Conservation (phyloP, 53 echinoderm and acorn worm genomes). For the Holothuria scabra region DNA sequence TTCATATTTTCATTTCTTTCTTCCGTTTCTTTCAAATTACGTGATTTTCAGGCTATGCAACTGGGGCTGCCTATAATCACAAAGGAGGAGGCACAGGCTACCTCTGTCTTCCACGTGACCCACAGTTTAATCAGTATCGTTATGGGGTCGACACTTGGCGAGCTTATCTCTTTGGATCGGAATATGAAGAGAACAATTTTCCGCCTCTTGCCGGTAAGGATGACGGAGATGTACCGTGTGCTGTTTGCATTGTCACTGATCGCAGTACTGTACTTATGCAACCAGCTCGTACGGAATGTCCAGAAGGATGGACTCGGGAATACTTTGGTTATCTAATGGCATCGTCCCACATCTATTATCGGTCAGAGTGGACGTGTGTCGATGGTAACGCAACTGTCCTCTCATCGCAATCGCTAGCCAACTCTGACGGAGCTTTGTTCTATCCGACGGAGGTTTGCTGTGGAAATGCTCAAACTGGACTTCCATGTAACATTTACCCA, state of each 20-base stretch:
- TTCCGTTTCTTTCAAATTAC: no score
- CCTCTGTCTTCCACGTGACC: slow-evolving; percentile 47
- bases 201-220: slow-evolving; percentile 20
- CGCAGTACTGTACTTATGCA: slow-evolving; percentile 35
- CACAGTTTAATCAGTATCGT: not conserved
- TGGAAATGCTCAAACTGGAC: slow-evolving; percentile 1
- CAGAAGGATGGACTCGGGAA: slow-evolving; percentile 46
- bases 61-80: not conserved
- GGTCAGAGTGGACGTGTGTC: slow-evolving; percentile 49
- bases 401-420: not conserved
- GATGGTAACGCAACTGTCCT: slow-evolving; percentile 18
- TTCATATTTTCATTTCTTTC: no score
- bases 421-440: slow-evolving; percentile 42
- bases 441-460: slow-evolving; percentile 53
- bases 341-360: slow-evolving; percentile 1
- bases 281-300: slow-evolving; percentile 46
- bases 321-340: slow-evolving; percentile 59
- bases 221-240: slow-evolving; percentile 50
- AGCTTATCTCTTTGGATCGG: slow-evolving; percentile 44
- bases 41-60: slow-evolving; percentile 36
- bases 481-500: slow-evolving; percentile 44
- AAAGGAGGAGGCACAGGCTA: slow-evolving; percentile 39
- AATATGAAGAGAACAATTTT: slow-evolving; percentile 37
- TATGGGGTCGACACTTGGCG: slow-evolving; percentile 14
- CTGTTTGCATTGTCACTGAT: slow-evolving; percentile 26